Percentiles rank a stretch among this genome's conserved stretches.
Conservation (phyloP, 2,888 invertebrate genomes). For the Leptura quadrifasciata region DNA sequence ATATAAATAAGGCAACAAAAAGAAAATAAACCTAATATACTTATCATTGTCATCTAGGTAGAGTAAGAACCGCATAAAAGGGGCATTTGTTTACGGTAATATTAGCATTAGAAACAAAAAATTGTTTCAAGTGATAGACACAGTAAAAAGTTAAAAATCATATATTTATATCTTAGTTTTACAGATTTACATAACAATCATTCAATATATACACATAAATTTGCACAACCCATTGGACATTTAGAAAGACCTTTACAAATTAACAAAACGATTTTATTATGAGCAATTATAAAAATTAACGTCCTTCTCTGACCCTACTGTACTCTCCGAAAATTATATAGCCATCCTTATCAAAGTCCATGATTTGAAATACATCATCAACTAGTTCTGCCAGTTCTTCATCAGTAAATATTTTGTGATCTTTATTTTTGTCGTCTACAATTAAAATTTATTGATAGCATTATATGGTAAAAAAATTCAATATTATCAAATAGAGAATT, state of each 20-base stretch:
- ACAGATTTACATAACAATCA: constrained; percentile 23
- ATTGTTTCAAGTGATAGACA: not conserved
- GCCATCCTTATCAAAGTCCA: constrained; percentile 85
- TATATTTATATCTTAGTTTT: constrained; percentile 17
- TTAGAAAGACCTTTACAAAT: not conserved
- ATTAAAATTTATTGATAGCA: constrained; percentile 48
- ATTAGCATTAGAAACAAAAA: too few species aligned
- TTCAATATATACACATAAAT: constrained; percentile 34
- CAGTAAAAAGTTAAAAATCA: not conserved
- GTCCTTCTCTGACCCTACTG: constrained; percentile 55
- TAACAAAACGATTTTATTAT: too few species aligned
- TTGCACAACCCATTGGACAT: constrained; percentile 25
- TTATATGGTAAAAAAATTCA: not conserved
- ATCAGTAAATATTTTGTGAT: constrained; percentile 70
- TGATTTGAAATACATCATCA: constrained; percentile 80
- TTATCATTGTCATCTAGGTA: too few species aligned
- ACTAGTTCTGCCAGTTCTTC: constrained; percentile 75
- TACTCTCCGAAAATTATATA: constrained; percentile 83
- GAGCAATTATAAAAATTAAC: constrained; percentile 19
- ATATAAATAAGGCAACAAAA: too few species aligned
- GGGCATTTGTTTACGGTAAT: too few species aligned
- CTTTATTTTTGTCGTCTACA: constrained; percentile 70
- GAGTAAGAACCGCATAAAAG: too few species aligned
- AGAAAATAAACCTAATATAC: too few species aligned
- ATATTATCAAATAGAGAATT: too few species aligned